Conservation (phyloP, 1,140 invertebrate species). For the Octopus bimaculoides region DNA sequence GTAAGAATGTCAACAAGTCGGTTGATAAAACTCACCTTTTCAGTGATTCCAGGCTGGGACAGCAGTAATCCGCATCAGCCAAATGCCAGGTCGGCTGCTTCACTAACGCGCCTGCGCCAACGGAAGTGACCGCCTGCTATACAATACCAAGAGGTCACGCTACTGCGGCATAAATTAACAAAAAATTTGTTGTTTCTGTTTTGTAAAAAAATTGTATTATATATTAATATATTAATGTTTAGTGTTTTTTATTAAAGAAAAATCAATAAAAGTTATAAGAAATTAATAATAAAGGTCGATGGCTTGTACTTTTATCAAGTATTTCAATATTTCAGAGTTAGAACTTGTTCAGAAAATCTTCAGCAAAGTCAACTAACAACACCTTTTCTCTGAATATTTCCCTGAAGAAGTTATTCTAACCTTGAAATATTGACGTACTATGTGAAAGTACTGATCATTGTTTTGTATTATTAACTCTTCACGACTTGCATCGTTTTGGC, state of each 20-base stretch:
- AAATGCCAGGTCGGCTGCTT: not conserved
- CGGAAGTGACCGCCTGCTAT: constrained; percentile 14
- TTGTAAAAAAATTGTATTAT: not conserved
- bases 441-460: too few species aligned
- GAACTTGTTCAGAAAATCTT: too few species aligned
- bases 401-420: too few species aligned
- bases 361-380: too few species aligned
- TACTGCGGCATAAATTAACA: not conserved
- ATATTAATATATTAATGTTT: not conserved
- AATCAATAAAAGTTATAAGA: not conserved
- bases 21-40: not conserved
- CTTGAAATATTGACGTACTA: too few species aligned
- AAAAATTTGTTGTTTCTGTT: not conserved
- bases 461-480: too few species aligned
- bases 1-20: too few species aligned
- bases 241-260: not conserved
- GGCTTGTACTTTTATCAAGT: too few species aligned
- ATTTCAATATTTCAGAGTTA: too few species aligned
- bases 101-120: not conserved
- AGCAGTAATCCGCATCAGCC: not conserved
- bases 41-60: not conserved
- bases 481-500: too few species aligned
- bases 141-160: not conserved
- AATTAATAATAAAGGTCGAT: too few species aligned
- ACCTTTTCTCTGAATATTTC: too few species aligned